Conservation (phyloP, 2,888 invertebrate species). For the Petrolisthes cinctipes region DNA sequence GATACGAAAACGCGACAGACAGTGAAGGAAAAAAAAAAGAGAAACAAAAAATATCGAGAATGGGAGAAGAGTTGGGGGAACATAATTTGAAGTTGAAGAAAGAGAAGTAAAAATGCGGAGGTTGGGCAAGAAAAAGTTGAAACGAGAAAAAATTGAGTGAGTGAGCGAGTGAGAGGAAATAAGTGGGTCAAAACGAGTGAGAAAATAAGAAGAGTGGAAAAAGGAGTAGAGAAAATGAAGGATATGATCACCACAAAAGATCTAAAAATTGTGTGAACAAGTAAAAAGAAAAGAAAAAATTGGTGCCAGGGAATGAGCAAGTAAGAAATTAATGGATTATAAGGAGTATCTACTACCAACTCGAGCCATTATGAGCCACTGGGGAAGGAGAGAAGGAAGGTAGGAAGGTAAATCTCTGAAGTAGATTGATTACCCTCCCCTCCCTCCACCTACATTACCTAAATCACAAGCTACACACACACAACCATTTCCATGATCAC, state of each 20-base stretch:
- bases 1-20: background rate
- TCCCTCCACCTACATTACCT: background rate
- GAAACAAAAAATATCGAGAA: background rate
- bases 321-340: background rate
- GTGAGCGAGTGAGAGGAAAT: too few species aligned
- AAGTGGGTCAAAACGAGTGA: too few species aligned
- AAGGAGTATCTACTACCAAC: too few species aligned
- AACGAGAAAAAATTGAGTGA: too few species aligned
- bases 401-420: conserved; percentile 11
- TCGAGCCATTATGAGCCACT: too few species aligned
- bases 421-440: background rate
- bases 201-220: too few species aligned
- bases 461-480: background rate
- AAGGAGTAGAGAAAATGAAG: background rate
- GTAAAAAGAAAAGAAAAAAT: background rate
- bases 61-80: background rate
- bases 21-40: background rate
- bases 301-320: background rate
- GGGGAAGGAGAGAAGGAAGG: background rate
- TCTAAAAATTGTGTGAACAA: background rate
- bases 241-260: background rate
- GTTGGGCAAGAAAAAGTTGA: too few species aligned
- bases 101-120: too few species aligned
- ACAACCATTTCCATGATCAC: conserved; percentile 2
- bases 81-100: background rate